These are phyloP conservation scores for Procambarus virginalis DNA, from an alignment of 1,140 invertebrate species.

Conservation along the genomic window DNA sequence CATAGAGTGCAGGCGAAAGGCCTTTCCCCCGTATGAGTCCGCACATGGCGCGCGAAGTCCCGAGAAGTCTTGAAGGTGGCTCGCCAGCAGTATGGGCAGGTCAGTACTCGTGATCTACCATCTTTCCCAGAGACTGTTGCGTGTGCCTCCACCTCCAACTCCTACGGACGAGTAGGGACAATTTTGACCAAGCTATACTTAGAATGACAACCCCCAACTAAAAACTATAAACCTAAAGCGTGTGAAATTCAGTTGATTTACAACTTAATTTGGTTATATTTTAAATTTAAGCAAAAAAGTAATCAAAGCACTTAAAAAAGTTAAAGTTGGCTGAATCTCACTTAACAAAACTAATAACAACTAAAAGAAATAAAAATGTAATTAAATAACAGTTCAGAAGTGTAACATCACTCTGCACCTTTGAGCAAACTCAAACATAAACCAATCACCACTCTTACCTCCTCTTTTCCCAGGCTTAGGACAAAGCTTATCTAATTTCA, in stretches of 20 bases:
- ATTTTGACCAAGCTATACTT: conserved; percentile 41
- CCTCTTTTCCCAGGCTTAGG: no score
- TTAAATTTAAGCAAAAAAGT: background rate
- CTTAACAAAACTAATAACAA: no score
- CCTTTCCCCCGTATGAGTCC: conserved; percentile 53
- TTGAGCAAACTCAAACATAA: no score
- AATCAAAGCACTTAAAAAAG: no score
- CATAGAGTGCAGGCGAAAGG: conserved; percentile 40
- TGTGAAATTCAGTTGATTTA: background rate
- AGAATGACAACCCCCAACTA: conserved; percentile 4
- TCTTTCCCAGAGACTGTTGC: conserved; percentile 53
- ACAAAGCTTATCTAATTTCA: no score
- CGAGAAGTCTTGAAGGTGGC: conserved; percentile 60
- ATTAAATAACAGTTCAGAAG: no score
- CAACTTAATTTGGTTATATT: background rate
- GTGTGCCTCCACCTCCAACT: conserved; percentile 38
- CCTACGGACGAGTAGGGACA: conserved; percentile 56
- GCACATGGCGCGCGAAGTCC: conserved; percentile 60
- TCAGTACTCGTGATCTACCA: conserved; percentile 50
- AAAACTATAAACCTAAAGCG: background rate
- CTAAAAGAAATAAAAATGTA: no score
- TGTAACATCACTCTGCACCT: no score
- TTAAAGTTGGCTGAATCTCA: no score
- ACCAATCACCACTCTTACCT: no score
- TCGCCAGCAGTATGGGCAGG: conserved; percentile 63